Base-by-base conservation (phyloP, 2,888 invertebrate species). In the Lepidochitona cinerea region DNA sequence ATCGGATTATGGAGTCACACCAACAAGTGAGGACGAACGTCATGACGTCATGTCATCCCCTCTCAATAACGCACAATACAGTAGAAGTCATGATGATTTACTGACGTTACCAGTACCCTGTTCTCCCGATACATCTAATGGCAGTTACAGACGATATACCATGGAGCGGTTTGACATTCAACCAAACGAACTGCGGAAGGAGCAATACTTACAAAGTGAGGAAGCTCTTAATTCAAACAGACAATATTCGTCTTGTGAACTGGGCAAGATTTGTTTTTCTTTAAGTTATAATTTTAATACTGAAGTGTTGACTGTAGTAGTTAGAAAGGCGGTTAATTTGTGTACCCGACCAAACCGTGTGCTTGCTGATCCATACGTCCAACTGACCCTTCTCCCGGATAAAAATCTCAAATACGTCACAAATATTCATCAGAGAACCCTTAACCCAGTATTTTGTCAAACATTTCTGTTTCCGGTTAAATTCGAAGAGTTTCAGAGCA, bases 151-250 rank as follows among this genome's bases (percentile, higher is more conserved):
- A 2, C 59, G 59, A 23, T 29, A 59, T 32, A 59, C 59, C 23
- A 59, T 59, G 59, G 59, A 59, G 29, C 59, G 59, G 14, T 59
- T 59, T 32, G 59, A 59, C 59, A 59, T 59, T 26, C 23, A 26
- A 26, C 59, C 59, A 23, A 59, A 26, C 26, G 59, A 59, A 59
- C 59, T 59, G 29, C 23, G 29, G 12, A 23, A 4, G 9, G 59
- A 18, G 29, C 32, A 59, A 4, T 59, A 59, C 32, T 23, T 26
- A 14, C 59, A 59, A 59, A 59, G 59, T 4, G 59, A 4, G 26
- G 14, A 14, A 29, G 1, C 59, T 59, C 32, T 59, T 2, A 26
- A 59, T 59, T 59, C 32, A 2, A 29, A 23, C 2, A 32, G 4
- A 4, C 12, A 26, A 14, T 4, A 36, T 37, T 66, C 66, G 1